phyloP scores from a whole-genome alignment of 2,113 vertebrate genomes.

The Campylomormyrus tamandua region DNA sequence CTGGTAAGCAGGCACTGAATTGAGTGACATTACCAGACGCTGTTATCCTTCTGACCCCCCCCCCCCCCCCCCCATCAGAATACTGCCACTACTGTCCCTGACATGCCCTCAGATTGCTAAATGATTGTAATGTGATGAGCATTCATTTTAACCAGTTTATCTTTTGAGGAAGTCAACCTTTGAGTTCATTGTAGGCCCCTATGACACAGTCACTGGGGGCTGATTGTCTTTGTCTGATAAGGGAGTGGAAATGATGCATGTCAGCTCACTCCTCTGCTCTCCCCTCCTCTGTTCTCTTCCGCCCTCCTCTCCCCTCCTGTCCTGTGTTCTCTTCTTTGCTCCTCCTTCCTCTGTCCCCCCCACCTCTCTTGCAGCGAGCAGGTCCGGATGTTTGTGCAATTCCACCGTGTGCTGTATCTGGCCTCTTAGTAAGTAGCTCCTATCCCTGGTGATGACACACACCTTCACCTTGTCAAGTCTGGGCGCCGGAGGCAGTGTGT shows the following conservation, averaged over 20 bases:
- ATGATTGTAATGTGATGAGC: not conserved
- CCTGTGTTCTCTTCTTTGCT: not conserved
- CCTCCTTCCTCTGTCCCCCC: not conserved
- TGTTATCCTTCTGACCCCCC: not conserved
- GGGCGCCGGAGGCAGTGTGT: not conserved
- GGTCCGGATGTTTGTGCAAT: slow-evolving; percentile 34
- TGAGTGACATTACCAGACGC: not conserved
- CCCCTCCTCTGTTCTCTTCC: not conserved
- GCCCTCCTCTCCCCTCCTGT: not conserved
- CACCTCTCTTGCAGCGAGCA: slow-evolving; percentile 33
- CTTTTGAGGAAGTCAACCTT: not conserved
- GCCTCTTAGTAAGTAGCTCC: slow-evolving; percentile 41
- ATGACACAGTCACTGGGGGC: not conserved
- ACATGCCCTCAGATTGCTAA: not conserved
- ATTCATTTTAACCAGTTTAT: not conserved
- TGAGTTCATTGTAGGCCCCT: not conserved
- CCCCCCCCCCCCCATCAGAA: not conserved
- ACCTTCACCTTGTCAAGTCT: not conserved
- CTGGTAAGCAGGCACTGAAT: slow-evolving; percentile 24
- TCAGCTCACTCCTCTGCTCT: not conserved
- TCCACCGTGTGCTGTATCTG: slow-evolving; percentile 39
- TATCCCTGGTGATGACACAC: not conserved
- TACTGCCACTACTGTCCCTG: not conserved
- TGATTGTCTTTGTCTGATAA: not conserved
- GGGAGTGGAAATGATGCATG: not conserved